A percentile compares a stretch with the other conserved stretches of the same genome.
Conservation (phyloP, 2,113 vertebrate species). For the Ciconia stormi region DNA sequence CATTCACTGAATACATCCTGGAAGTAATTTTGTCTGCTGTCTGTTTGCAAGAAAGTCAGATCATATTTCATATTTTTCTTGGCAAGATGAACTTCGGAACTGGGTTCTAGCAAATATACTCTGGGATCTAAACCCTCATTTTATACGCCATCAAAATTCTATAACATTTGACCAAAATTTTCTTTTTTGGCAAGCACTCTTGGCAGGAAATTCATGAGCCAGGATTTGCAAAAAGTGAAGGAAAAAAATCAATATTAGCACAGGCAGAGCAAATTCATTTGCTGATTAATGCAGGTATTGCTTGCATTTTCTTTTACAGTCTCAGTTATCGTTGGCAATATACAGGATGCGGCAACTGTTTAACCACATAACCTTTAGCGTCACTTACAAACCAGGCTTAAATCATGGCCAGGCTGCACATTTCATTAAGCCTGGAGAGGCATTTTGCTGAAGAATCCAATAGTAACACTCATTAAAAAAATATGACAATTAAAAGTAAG, state of each 20-base stretch:
- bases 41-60: neutral
- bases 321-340: neutral
- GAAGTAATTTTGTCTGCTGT: neutral
- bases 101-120: neutral
- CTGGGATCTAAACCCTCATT: neutral
- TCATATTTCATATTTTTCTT: neutral
- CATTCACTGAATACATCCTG: neutral
- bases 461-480: neutral
- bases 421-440: neutral
- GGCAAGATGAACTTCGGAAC: neutral
- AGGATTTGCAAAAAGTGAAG: neutral
- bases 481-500: neutral
- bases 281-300: neutral
- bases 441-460: neutral
- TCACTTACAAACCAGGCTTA: neutral
- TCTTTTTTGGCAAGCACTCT: neutral
- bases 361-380: neutral
- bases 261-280: slow-evolving; percentile 9
- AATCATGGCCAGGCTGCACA: neutral
- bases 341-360: neutral
- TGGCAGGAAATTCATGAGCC: slow-evolving; percentile 13
- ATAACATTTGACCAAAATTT: slow-evolving; percentile 16
- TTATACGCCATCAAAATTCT: neutral
- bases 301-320: neutral
- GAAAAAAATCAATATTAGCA: slow-evolving; percentile 2